phyloP scores from a whole-genome alignment of 2,888 invertebrate species.

The Nebria salina region DNA sequence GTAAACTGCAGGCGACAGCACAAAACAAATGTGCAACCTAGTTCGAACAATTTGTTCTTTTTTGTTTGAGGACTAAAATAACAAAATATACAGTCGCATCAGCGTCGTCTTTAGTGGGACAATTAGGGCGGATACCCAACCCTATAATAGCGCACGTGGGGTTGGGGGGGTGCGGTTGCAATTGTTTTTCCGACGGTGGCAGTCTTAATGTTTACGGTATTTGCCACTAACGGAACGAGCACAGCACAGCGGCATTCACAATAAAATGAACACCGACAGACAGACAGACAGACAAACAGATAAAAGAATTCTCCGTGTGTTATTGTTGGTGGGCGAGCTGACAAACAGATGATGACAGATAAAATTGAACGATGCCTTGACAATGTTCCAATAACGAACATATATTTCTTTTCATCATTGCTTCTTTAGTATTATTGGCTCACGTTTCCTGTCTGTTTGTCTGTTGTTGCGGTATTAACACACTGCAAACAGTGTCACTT shows the following conservation, averaged over 20 bases:
- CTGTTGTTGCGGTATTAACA: no score
- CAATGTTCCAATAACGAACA: constrained; percentile 39
- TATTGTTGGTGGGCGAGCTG: constrained; percentile 12
- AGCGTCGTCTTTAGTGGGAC: constrained; percentile 34
- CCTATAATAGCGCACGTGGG: constrained; percentile 22
- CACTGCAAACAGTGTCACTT: no score
- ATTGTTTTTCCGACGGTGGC: constrained; percentile 37
- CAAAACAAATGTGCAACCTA: constrained; percentile 23
- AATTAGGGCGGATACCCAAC: constrained; percentile 37
- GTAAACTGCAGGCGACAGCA: constrained; percentile 25
- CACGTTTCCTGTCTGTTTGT: background rate
- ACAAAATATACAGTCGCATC: constrained; percentile 30
- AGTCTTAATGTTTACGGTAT: constrained; percentile 42
- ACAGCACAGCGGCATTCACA: constrained; percentile 33
- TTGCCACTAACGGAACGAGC: constrained; percentile 23
- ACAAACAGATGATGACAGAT: constrained; percentile 43
- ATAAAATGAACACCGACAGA: constrained; percentile 11
- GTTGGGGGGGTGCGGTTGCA: constrained; percentile 28
- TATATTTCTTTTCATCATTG: background rate
- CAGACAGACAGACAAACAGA: background rate
- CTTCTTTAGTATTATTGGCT: background rate
- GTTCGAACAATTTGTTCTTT: background rate
- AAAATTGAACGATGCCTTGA: constrained; percentile 19
- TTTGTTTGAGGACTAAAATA: constrained; percentile 30
- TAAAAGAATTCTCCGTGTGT: constrained; percentile 19